Conservation (phyloP, 2,888 invertebrate species). For the Chirona hameri region DNA sequence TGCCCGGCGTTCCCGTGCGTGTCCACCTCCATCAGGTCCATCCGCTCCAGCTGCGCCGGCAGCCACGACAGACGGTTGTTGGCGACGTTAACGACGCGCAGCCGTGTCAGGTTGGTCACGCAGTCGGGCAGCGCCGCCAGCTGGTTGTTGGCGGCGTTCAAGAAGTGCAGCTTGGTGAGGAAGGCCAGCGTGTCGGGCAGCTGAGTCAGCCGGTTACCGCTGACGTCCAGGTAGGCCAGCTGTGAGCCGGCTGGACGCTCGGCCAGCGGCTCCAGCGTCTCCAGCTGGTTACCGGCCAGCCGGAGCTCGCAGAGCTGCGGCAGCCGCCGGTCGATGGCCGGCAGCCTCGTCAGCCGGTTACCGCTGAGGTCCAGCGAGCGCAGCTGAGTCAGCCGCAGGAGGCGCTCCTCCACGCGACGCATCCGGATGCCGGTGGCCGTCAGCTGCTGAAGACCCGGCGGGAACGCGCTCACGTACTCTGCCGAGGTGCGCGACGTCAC, state of each 20-base stretch:
- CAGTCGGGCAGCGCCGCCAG: conserved; percentile 52
- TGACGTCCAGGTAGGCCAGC: conserved; percentile 60
- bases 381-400: conserved; percentile 25
- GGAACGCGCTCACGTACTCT: conserved; percentile 9
- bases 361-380: conserved; percentile 22
- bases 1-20: neutral
- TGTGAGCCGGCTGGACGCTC: neutral
- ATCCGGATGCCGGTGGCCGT: neutral
- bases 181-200: conserved; percentile 57
- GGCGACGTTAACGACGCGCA: conserved; percentile 24
- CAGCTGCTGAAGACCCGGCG: conserved; percentile 7
- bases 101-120: conserved; percentile 40
- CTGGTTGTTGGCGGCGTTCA: conserved; percentile 59
- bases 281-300: conserved; percentile 26
- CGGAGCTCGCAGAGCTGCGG: conserved; percentile 26
- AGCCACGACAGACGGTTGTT: neutral
- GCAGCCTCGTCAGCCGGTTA: conserved; percentile 1
- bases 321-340: conserved; percentile 25
- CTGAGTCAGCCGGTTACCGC: conserved; percentile 66
- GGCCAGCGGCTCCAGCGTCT: conserved; percentile 4
- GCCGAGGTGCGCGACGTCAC: neutral
- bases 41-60: conserved; percentile 3
- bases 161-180: conserved; percentile 57
- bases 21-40: neutral
- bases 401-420: conserved; percentile 10